Conservation (phyloP, 2,888 invertebrate genomes). For the Drosophila bunnanda region DNA sequence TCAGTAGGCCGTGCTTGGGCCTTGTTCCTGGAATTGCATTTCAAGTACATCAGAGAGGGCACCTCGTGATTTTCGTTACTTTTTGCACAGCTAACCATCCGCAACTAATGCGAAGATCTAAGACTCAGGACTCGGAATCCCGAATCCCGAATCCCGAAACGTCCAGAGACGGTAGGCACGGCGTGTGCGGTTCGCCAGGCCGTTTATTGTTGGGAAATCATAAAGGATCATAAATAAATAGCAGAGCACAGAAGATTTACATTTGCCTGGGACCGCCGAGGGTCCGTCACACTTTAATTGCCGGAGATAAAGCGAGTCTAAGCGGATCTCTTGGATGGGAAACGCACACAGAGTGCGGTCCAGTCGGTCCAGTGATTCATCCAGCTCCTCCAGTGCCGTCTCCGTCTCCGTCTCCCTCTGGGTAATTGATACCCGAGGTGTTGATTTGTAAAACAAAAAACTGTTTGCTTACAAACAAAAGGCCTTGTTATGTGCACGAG, state of each 20-base stretch:
- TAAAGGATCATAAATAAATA: slow-evolving; percentile 77
- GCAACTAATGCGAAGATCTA: slow-evolving; percentile 60
- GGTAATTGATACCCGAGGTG: slow-evolving; percentile 78
- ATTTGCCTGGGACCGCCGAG: slow-evolving; percentile 42
- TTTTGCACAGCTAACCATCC: slow-evolving; percentile 64
- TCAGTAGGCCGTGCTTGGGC: slow-evolving; percentile 12
- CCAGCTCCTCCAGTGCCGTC: slow-evolving; percentile 10
- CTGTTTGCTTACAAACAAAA: slow-evolving; percentile 76
- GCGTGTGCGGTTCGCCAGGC: slow-evolving; percentile 74
- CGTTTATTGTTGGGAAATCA: slow-evolving; percentile 58
- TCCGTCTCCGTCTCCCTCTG: slow-evolving; percentile 7
- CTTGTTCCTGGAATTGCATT: slow-evolving; percentile 30
- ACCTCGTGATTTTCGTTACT: slow-evolving; percentile 31
- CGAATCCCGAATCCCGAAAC: neutral
- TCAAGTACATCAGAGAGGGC: slow-evolving; percentile 38
- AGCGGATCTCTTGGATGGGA: slow-evolving; percentile 61
- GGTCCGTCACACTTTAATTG: slow-evolving; percentile 77
- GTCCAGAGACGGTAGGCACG: slow-evolving; percentile 35
- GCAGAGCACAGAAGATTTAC: slow-evolving; percentile 59
- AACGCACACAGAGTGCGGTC: slow-evolving; percentile 54
- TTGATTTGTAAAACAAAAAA: slow-evolving; percentile 75
- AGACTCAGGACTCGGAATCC: neutral
- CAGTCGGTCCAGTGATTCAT: slow-evolving; percentile 51
- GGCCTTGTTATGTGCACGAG: slow-evolving; percentile 54
- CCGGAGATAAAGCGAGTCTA: slow-evolving; percentile 71